Percentiles rank a stretch among this genome's conserved stretches.
These are phyloP conservation scores for Buathra laborator DNA, from an alignment of 2,888 invertebrate genomes.

Conservation along the genomic window DNA sequence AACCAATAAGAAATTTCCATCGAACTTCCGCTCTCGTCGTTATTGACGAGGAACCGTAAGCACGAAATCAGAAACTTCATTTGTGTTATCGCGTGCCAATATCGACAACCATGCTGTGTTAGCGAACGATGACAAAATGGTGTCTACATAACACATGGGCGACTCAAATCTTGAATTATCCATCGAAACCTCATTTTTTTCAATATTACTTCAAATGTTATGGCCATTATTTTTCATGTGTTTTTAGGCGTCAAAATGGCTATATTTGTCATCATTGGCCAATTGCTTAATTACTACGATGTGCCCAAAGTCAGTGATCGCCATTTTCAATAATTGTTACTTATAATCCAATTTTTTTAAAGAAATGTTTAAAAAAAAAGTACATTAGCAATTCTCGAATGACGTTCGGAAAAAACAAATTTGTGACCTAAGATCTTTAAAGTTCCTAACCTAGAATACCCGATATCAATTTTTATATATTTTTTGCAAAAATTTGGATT, in stretches of 20 bases:
- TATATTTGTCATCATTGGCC: background rate
- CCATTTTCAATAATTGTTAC: background rate
- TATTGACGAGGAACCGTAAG: background rate
- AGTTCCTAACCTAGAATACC: slow-evolving; percentile 53
- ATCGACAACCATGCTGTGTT: slow-evolving; percentile 52
- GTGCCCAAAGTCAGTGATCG: background rate
- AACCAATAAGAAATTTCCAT: background rate
- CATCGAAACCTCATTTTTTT: background rate
- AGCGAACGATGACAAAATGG: slow-evolving; percentile 63
- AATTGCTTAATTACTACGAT: background rate
- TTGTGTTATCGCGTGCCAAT: slow-evolving; percentile 12
- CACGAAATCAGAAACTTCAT: slow-evolving; percentile 5
- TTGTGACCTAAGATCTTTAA: background rate
- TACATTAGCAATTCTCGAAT: background rate
- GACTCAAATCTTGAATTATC: background rate
- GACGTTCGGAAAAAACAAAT: background rate
- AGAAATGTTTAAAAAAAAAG: background rate
- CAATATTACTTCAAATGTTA: too few species aligned
- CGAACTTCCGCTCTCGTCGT: background rate
- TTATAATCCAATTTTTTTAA: background rate
- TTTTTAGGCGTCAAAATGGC: background rate
- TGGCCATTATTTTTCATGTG: background rate
- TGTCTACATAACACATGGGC: slow-evolving; percentile 37
- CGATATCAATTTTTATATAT: background rate
- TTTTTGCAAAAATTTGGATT: background rate